Conservation (phyloP, 2,113 vertebrate species). For the Eleginops maclovinus region DNA sequence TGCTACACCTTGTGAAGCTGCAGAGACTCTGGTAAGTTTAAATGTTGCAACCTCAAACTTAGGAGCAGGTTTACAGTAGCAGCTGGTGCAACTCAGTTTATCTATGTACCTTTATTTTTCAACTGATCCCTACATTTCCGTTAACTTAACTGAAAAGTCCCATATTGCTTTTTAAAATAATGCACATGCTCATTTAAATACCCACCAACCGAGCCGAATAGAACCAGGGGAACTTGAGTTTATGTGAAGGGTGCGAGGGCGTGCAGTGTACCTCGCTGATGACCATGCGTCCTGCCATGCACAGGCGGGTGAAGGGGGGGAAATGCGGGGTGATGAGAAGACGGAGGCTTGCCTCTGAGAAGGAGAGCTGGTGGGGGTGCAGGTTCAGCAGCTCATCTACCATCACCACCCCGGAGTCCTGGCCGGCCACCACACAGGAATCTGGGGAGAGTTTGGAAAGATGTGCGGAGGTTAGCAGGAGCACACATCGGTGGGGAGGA, state of each 20-base stretch:
- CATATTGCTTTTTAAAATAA: background rate
- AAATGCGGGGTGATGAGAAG: slow-evolving; percentile 81
- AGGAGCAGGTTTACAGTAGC: background rate
- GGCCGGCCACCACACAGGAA: slow-evolving; percentile 69
- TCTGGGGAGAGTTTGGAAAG: slow-evolving; percentile 49
- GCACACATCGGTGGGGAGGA: background rate
- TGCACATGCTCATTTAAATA: slow-evolving; percentile 19
- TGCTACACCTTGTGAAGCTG: background rate
- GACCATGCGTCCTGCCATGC: slow-evolving; percentile 78
- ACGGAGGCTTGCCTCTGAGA: slow-evolving; percentile 85
- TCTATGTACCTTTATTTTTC: background rate
- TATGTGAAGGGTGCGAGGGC: slow-evolving; percentile 19
- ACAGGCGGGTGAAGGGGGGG: slow-evolving; percentile 74
- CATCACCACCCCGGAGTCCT: slow-evolving; percentile 80
- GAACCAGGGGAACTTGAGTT: slow-evolving; percentile 21
- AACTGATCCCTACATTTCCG: background rate
- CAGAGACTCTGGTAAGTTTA: background rate
- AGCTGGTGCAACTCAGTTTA: background rate
- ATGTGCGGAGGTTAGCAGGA: background rate
- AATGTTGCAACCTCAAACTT: background rate
- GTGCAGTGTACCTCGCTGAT: slow-evolving; percentile 79
- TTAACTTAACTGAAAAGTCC: background rate
- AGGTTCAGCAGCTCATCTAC: slow-evolving; percentile 82
- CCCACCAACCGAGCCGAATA: slow-evolving; percentile 9
- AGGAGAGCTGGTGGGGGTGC: slow-evolving; percentile 81